These are phyloP conservation scores for Cosmia pyralina DNA, from an alignment of 2,888 invertebrate genomes.

Conservation along the genomic window DNA sequence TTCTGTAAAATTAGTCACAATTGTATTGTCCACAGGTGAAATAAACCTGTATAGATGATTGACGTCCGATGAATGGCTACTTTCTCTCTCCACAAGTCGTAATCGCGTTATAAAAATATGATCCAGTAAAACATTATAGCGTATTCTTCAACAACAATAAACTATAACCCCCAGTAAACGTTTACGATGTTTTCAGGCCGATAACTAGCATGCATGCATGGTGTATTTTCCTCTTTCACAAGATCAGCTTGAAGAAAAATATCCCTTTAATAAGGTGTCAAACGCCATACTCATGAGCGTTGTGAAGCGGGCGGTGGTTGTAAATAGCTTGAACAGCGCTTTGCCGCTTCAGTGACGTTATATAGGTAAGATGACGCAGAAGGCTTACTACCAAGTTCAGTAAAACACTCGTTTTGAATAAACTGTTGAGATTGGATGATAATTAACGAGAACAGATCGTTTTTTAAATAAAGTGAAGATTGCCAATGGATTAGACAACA, in stretches of 20 bases:
- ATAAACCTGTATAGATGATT: not conserved
- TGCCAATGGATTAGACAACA: too few relatives aligned
- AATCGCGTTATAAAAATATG: conserved; percentile 28
- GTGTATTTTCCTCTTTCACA: conserved; percentile 16
- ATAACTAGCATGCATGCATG: conserved; percentile 34
- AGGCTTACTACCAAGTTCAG: not conserved
- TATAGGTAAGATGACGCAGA: not conserved
- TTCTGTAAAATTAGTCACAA: not conserved
- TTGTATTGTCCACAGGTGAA: not conserved
- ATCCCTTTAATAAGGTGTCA: conserved; percentile 60
- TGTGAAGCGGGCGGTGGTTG: conserved; percentile 14
- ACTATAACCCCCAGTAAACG: conserved; percentile 15
- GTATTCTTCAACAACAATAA: conserved; percentile 24
- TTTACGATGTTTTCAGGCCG: conserved; percentile 39
- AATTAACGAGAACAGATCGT: not conserved
- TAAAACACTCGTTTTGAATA: not conserved
- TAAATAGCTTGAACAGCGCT: conserved; percentile 40
- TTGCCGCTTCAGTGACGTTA: conserved; percentile 8
- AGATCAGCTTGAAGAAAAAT: conserved; percentile 46
- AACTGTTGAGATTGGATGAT: not conserved
- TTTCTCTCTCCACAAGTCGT: not conserved
- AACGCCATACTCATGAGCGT: conserved; percentile 27
- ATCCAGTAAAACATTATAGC: conserved; percentile 27
- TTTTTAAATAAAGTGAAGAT: not conserved
- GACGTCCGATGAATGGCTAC: not conserved